These are phyloP conservation scores for Sinella curviseta DNA, from an alignment of 1,140 invertebrate genomes.

Conservation along the genomic window DNA sequence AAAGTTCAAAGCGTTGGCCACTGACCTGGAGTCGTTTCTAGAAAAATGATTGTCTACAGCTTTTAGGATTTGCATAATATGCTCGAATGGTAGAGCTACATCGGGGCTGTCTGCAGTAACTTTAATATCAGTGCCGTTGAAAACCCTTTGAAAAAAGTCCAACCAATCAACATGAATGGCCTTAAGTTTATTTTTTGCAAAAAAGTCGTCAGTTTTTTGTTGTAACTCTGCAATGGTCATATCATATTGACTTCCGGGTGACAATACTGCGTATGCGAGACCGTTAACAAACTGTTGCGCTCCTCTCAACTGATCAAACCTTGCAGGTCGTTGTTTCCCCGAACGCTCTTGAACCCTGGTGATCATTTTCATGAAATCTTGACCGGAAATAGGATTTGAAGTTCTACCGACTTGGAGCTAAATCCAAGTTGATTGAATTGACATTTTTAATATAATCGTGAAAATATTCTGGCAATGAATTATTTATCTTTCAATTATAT, in stretches of 20 bases:
- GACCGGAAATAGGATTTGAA: background rate
- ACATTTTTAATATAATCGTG: background rate
- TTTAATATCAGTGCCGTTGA: background rate
- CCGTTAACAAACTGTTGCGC: background rate
- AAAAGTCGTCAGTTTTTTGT: background rate
- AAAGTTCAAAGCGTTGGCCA: background rate
- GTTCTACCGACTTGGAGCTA: background rate
- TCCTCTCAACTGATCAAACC: background rate
- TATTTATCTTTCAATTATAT: no score
- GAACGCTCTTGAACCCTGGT: background rate
- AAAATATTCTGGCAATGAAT: background rate
- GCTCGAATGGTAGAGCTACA: background rate
- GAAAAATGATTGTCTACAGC: background rate
- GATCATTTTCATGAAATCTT: background rate
- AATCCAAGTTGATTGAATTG: background rate
- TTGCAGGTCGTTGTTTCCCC: background rate
- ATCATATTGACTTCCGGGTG: background rate
- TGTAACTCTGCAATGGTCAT: background rate
- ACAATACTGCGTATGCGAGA: background rate
- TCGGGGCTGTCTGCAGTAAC: background rate
- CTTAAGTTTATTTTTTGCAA: background rate
- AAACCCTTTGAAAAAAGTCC: background rate
- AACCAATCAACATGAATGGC: background rate
- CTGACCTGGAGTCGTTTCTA: background rate
- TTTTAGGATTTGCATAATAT: no score